These are phyloP conservation scores for Stegostoma tigrinum DNA, from an alignment of 2,113 vertebrate genomes.

Conservation along the genomic window DNA sequence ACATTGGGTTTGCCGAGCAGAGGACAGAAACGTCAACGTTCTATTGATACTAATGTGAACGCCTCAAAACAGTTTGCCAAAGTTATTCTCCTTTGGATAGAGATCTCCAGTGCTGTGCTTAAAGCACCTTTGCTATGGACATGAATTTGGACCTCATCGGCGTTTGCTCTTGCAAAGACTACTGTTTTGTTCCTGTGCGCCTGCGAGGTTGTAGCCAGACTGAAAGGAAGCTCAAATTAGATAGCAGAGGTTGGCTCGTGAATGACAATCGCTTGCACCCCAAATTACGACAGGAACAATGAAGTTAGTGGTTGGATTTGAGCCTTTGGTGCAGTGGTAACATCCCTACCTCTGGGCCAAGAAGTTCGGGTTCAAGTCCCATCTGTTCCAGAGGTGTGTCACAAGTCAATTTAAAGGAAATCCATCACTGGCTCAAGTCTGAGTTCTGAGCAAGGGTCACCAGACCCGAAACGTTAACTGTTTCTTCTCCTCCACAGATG, in stretches of 20 bases:
- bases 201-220: background rate
- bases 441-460: too few species aligned
- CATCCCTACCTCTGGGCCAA: too few species aligned
- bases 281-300: background rate
- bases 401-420: too few species aligned
- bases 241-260: background rate
- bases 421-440: too few species aligned
- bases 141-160: background rate
- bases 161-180: background rate
- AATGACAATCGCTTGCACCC: background rate
- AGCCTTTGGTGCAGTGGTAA: too few species aligned
- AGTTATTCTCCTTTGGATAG: background rate
- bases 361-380: too few species aligned
- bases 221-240: background rate
- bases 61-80: background rate
- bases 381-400: too few species aligned
- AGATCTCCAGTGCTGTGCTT: background rate
- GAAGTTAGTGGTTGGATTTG: background rate
- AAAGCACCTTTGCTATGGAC: background rate
- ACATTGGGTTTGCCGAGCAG: background rate
- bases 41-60: background rate
- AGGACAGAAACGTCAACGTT: background rate
- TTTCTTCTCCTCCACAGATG: too few species aligned
- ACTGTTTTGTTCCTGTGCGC: background rate
- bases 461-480: too few species aligned